These are phyloP conservation scores for Euzophera pinguis DNA, from an alignment of 2,888 invertebrate species.

Conservation along the genomic window DNA sequence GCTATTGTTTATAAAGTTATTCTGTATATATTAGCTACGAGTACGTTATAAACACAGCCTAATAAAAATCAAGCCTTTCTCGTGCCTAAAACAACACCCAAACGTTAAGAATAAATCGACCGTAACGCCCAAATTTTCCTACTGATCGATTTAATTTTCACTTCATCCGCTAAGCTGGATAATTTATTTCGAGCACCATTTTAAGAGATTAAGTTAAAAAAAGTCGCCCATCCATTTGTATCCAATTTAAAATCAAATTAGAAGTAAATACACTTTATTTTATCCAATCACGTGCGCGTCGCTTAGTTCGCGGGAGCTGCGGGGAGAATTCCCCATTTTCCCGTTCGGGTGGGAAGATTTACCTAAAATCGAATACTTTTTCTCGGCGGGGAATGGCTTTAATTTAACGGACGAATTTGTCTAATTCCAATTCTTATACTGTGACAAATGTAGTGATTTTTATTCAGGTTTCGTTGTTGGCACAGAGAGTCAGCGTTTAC, in stretches of 20 bases:
- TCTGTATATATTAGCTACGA: too few species aligned
- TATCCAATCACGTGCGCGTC: conserved; percentile 65
- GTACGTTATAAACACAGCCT: too few species aligned
- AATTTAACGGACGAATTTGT: conserved; percentile 79
- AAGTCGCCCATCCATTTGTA: conserved; percentile 64
- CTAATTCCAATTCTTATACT: conserved; percentile 77
- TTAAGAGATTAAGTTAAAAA: conserved; percentile 50
- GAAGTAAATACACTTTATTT: conserved; percentile 73
- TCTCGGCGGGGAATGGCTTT: conserved; percentile 64
- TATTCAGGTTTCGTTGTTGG: conserved; percentile 41
- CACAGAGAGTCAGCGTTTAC: too few species aligned
- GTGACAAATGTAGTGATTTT: conserved; percentile 77
- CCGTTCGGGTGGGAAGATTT: conserved; percentile 60
- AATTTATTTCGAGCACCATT: conserved; percentile 46
- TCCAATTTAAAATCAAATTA: conserved; percentile 76
- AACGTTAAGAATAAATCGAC: not conserved
- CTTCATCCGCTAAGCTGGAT: conserved; percentile 49
- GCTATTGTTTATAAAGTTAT: too few species aligned
- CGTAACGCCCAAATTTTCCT: conserved; percentile 17
- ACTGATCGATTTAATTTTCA: conserved; percentile 57
- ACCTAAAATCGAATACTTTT: conserved; percentile 72
- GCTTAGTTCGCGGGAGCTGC: conserved; percentile 46
- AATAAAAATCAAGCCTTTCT: not conserved
- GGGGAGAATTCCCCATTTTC: conserved; percentile 56
- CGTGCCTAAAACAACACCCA: not conserved